phyloP scores from a whole-genome alignment of 2,113 vertebrate species.

The Rhadina sibilatrix region DNA sequence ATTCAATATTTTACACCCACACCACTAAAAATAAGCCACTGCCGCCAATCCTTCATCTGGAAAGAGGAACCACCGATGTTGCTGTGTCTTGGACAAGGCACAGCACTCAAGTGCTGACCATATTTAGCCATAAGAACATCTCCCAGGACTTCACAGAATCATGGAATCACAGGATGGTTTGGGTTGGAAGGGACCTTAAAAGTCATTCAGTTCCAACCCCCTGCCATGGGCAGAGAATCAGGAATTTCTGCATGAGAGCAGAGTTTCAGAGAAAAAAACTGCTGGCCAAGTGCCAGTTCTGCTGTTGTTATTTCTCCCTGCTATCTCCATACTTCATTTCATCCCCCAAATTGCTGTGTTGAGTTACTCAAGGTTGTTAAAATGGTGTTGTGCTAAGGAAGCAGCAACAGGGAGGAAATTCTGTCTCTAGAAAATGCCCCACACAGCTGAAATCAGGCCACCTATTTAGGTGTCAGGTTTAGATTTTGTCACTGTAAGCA shows the following conservation, averaged over 20 bases:
- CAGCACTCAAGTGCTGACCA: constrained; percentile 11
- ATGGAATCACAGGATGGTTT: background rate
- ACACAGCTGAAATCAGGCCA: background rate
- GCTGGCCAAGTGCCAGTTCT: background rate
- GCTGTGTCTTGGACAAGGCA: background rate
- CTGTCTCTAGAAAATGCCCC: background rate
- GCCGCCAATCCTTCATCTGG: constrained; percentile 23
- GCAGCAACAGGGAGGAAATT: background rate
- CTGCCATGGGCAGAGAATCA: background rate
- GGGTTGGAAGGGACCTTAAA: background rate
- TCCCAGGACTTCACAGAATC: background rate
- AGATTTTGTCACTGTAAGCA: background rate
- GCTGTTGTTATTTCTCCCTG: constrained; percentile 7
- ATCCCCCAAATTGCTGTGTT: background rate
- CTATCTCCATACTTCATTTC: constrained; percentile 13
- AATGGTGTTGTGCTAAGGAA: background rate
- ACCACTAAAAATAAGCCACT: background rate
- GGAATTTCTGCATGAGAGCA: background rate
- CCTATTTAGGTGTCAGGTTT: background rate
- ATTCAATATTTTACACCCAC: constrained; percentile 45
- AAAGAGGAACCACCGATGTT: background rate
- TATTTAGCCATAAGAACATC: constrained; percentile 49
- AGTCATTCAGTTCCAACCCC: background rate
- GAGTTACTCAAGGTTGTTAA: background rate
- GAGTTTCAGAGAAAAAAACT: background rate